Evolutionary conservation across 2,113 vertebrate genomes (phyloP).

Genomic region (Crotalus tigris): DNA sequence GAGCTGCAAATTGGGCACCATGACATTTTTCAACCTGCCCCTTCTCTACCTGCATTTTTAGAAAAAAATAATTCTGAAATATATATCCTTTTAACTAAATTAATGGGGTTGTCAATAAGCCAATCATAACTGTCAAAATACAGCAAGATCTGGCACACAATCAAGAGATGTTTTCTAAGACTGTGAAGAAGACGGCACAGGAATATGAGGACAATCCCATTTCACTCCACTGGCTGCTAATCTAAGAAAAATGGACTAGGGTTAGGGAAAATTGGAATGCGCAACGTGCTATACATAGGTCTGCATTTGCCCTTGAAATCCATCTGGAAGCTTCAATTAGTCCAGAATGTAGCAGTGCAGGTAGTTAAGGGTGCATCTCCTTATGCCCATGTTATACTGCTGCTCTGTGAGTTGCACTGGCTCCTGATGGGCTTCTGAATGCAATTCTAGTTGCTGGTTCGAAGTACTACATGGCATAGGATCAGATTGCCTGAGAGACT

Average conservation of each 20-base stretch:
- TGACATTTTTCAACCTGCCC: conserved; percentile 41
- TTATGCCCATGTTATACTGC: neutral
- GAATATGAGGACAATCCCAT: conserved; percentile 14
- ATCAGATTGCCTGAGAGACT: neutral
- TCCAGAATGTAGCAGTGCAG: neutral
- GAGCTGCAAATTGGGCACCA: conserved; percentile 53
- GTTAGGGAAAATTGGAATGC: neutral
- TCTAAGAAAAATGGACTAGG: neutral
- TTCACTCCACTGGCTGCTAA: neutral
- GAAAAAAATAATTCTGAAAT: conserved; percentile 52
- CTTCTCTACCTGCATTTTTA: conserved; percentile 41
- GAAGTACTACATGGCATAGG: neutral
- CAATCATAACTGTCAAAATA: conserved; percentile 25
- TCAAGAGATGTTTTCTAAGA: conserved; percentile 21
- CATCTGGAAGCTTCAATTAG: neutral
- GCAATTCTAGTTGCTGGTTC: neutral
- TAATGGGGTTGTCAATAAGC: conserved; percentile 39
- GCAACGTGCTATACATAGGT: neutral
- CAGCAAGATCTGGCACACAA: conserved; percentile 8
- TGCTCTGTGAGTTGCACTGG: neutral
- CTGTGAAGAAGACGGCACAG: neutral
- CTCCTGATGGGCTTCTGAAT: neutral
- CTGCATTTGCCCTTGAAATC: neutral
- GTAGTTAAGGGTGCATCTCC: neutral
- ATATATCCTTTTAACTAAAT: conserved; percentile 42